Evolutionary conservation across 2,888 invertebrate genomes (phyloP), one percentile per base, ranked within the genome.

Genomic region (Choristoneura rosaceana): DNA sequence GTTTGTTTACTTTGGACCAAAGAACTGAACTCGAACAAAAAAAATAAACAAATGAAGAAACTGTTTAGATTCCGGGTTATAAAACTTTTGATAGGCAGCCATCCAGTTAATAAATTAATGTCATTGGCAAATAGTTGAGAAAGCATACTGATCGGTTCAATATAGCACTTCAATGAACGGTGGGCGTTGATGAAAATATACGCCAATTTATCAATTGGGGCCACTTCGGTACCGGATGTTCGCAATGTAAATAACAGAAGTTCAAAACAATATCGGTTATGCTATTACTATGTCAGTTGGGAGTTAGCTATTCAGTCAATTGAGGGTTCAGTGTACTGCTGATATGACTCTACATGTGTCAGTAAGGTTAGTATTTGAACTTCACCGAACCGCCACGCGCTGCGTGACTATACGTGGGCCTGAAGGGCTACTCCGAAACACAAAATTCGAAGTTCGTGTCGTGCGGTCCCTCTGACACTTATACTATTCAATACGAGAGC

Each of bases 241-340:
- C 74, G 75, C 73, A 74, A 77, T 73, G 71, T 77, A 81, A 80
- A 82, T 82, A 80, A 61, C 74, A 64, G 59, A 58, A 65, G 62
- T 64, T 71, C 38, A 69, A 74, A 75, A 70, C 64, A 68, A 70
- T 74, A 74, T 74, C 47, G 47, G 50, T 65, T 45, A 55, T 15
- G 38, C 25, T 68, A 69, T 70, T 55, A 43, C 55, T 33, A 50
- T 17, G 63, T 50, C 7, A 59, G 63, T 50, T 47, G 33, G 59
- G 41, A 59, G 78, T 76, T 74, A 78, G 76, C 79, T 79, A 80
- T 80, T 83, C 80, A 80, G 77, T 78, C 81, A 86, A 87, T 86
- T 85, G 81, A 78, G 78, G 77, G 82, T 82, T 84, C 84, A 80
- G 77, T 78, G 79, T 77, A 81, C 84, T 81, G 81, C 81, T 79